Percentiles rank a stretch among this genome's conserved stretches.
These are phyloP conservation scores for Heliothis virescens DNA, from an alignment of 1,140 invertebrate species.

Conservation along the genomic window DNA sequence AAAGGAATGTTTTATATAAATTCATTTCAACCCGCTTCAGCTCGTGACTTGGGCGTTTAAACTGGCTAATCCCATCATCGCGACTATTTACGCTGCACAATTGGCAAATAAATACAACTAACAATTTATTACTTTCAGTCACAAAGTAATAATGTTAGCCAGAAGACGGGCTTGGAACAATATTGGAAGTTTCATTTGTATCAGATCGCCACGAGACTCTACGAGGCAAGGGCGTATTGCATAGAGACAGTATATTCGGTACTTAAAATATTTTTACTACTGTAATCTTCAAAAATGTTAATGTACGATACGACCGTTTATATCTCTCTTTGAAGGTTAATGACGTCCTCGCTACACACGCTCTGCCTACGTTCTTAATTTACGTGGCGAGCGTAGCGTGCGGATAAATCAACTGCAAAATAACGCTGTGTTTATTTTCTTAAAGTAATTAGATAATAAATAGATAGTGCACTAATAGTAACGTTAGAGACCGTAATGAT, in stretches of 20 bases:
- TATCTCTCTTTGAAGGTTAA: background rate
- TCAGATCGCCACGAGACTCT: too few species aligned
- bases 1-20: background rate
- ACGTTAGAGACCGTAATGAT: background rate
- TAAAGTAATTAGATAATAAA: constrained; percentile 4
- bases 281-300: background rate
- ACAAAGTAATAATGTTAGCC: background rate
- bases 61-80: constrained; percentile 4
- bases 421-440: background rate
- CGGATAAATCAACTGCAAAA: background rate
- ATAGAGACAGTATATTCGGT: background rate
- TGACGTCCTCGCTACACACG: background rate
- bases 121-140: background rate
- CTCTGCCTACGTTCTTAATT: background rate
- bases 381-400: background rate
- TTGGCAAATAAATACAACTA: constrained; percentile 25
- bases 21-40: too few species aligned
- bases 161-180: background rate
- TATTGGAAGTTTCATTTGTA: background rate
- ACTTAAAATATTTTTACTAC: background rate
- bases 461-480: background rate
- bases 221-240: background rate
- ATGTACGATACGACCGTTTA: background rate
- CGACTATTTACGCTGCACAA: background rate
- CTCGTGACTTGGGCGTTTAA: background rate